phyloP scores from a whole-genome alignment of 2,113 vertebrate species.

The Paracanthobrama guichenoti region DNA sequence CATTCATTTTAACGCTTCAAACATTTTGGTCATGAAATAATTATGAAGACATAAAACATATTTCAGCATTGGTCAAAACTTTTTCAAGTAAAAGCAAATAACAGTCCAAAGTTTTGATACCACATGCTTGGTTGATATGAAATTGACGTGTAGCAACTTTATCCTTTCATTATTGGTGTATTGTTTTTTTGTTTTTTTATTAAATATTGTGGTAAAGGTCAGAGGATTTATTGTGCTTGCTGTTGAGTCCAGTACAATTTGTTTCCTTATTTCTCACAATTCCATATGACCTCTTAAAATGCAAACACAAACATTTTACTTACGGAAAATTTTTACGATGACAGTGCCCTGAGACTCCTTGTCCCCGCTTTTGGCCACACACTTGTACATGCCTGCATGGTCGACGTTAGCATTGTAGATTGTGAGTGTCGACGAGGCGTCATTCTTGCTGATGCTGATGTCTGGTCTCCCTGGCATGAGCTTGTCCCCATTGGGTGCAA shows the following conservation, averaged over 20 bases:
- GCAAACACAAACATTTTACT: slow-evolving; percentile 64
- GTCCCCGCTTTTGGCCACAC: slow-evolving; percentile 83
- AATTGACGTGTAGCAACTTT: background rate
- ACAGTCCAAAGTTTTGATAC: background rate
- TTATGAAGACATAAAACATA: background rate
- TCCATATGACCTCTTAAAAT: background rate
- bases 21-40: background rate
- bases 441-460: slow-evolving; percentile 83
- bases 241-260: background rate
- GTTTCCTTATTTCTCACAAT: background rate
- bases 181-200: background rate
- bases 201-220: background rate
- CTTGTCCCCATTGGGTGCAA: slow-evolving; percentile 87
- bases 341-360: slow-evolving; percentile 88
- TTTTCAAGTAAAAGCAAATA: background rate
- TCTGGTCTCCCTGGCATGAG: slow-evolving; percentile 83
- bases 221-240: background rate
- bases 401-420: slow-evolving; percentile 93
- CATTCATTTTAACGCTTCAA: background rate
- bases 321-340: slow-evolving; percentile 95
- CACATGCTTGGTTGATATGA: background rate
- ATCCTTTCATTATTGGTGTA: background rate
- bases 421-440: slow-evolving; percentile 87
- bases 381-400: slow-evolving; percentile 94
- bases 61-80: no score